Conservation (phyloP, 2,888 invertebrate species). For the Amorpha juglandis region DNA sequence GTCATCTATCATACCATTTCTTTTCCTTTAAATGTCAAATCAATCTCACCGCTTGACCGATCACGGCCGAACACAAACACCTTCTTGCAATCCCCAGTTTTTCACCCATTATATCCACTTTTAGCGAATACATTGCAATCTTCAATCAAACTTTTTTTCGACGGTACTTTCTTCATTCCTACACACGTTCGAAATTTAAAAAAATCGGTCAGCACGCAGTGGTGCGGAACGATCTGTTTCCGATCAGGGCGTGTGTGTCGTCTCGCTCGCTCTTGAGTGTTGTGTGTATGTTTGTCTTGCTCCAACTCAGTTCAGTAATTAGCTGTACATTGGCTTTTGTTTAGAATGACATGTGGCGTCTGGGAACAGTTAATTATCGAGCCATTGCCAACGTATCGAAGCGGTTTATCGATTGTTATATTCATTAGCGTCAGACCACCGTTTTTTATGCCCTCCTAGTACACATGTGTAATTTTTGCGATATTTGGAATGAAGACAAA, state of each 20-base stretch:
- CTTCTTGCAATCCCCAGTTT: not conserved
- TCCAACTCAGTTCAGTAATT: constrained; percentile 64
- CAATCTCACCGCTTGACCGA: constrained; percentile 11
- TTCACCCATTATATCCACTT: constrained; percentile 5
- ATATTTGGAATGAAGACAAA: not conserved
- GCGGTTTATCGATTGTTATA: constrained; percentile 49
- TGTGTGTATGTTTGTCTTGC: constrained; percentile 42
- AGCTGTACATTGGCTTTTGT: constrained; percentile 77
- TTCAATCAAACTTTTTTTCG: constrained; percentile 18
- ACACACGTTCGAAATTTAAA: constrained; percentile 43
- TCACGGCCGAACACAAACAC: not conserved
- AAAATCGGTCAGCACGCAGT: constrained; percentile 76
- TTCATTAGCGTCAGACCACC: constrained; percentile 41
- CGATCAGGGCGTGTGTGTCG: constrained; percentile 59
- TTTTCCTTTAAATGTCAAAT: constrained; percentile 22
- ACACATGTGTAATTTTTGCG: not conserved
- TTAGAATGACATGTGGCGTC: constrained; percentile 79
- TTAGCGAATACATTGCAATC: constrained; percentile 10
- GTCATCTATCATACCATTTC: constrained; percentile 44
- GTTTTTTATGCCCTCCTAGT: constrained; percentile 26
- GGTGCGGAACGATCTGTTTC: constrained; percentile 80
- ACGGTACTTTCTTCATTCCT: constrained; percentile 18
- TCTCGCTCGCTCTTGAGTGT: constrained; percentile 48
- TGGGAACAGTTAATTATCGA: constrained; percentile 70
- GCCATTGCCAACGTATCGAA: constrained; percentile 65